Base-by-base conservation (phyloP, 2,888 invertebrate genomes). In the Eubasilissa splendida region DNA sequence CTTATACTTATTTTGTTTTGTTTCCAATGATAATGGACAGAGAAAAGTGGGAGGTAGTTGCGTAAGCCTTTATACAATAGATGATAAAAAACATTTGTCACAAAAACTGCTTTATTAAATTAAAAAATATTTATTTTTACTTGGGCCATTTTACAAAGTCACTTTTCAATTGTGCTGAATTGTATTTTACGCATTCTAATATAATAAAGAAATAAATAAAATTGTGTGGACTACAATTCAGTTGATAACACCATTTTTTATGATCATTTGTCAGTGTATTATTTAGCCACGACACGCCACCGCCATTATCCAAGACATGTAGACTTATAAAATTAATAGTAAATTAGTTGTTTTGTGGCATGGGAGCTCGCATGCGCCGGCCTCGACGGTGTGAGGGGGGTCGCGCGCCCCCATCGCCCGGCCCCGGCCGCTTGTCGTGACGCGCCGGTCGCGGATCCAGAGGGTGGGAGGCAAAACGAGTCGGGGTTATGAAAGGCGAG, bases 251-350 rank as follows among this genome's bases (percentile, higher is more conserved):
- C 22, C n/a, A 58, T 22, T 77, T 68, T 77, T 77, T 70, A 68
- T 58, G 70, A 77, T 77, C 56, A 77, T 77, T 77, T 74, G 74
- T 56, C 74, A 70, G 74, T 31, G 7, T 31, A 9, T n/a, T 53
- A 74, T n/a, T 7, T n/a, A n/a, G 33, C 52, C 77, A 42, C 31
- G 12, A 56, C 70, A 77, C 58, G 77, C 59, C 11, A 77, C 50
- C 22, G 14, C 42, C 66, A 54, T 66, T 66, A 66, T 66, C 66
- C 42, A 66, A 50, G 42, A 66, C n/a, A 66, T 66, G 66, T 66
- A 66, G 42, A 77, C 58, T 54, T 70, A 56, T 56, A 54, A 77
- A 77, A 77, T 77, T 77, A 77, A 77, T 68, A 77, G 14, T 10
- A 54, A 58, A 77, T 77, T 77, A 77, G 77, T 77, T 77, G 58